Percentiles rank a stretch among this genome's conserved stretches.
Conservation (phyloP, 2,113 vertebrate species). For the Polypterus bichir region DNA sequence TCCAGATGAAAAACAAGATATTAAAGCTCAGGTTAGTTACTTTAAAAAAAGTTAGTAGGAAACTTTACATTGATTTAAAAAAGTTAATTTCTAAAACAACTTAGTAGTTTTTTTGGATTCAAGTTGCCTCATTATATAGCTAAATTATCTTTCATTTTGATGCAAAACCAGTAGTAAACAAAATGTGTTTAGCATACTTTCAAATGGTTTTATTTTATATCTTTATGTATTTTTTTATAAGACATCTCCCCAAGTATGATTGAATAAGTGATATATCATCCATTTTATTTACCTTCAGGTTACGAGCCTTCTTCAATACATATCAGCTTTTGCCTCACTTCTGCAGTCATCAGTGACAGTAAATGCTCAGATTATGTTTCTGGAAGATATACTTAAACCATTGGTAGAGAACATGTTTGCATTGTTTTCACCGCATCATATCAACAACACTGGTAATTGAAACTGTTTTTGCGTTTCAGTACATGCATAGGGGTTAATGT, state of each 20-base stretch:
- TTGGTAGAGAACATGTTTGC: conserved; percentile 47
- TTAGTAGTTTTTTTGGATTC: no score
- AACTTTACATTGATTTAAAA: no score
- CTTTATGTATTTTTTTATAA: no score
- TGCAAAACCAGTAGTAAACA: not conserved
- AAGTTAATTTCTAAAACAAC: no score
- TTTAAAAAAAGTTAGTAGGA: not conserved
- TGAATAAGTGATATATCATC: not conserved
- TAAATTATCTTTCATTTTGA: not conserved
- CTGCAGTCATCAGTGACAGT: conserved; percentile 56
- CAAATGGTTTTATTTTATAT: no score
- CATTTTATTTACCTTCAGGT: conserved; percentile 40
- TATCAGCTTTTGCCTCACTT: conserved; percentile 62
- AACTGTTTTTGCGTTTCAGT: no score
- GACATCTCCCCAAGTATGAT: not conserved
- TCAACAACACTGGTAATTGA: conserved; percentile 39
- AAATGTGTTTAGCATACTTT: no score
- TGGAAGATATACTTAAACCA: conserved; percentile 56
- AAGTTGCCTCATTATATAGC: no score
- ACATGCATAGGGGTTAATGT: no score
- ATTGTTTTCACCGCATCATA: conserved; percentile 46
- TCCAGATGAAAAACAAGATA: conserved; percentile 44
- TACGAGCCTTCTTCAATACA: conserved; percentile 56
- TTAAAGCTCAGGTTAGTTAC: conserved; percentile 65
- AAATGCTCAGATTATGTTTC: conserved; percentile 48